A percentile compares a stretch with the other conserved stretches of the same genome.
Evolutionary conservation across 2,888 invertebrate species (phyloP).

Genomic region (Rhagonycha fulva): DNA sequence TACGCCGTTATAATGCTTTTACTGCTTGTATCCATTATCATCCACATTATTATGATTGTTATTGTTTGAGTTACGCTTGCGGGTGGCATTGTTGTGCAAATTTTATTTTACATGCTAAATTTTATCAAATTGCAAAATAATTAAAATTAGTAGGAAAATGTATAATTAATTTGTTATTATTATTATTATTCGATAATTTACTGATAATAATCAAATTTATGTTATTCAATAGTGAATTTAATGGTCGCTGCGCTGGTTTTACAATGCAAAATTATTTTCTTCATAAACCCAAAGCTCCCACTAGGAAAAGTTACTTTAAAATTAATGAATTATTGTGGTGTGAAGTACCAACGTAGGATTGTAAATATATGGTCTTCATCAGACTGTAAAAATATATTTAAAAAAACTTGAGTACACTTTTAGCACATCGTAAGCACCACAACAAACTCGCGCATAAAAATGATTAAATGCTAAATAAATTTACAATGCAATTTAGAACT

Average conservation of each 20-base stretch:
- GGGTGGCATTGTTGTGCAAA: constrained; percentile 25
- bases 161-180: background rate
- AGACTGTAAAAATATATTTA: too few species aligned
- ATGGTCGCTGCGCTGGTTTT: background rate
- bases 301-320: background rate
- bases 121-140: background rate
- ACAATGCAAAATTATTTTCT: background rate
- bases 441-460: background rate
- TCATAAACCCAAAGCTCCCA: background rate
- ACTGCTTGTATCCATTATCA: constrained; percentile 32
- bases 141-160: background rate
- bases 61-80: constrained; percentile 25
- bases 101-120: constrained; percentile 9
- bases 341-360: background rate
- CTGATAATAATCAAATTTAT: background rate
- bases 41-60: constrained; percentile 22
- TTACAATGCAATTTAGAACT: background rate
- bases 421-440: background rate
- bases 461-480: background rate
- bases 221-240: background rate
- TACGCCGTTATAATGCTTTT: constrained; percentile 29
- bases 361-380: background rate
- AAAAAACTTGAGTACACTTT: background rate
- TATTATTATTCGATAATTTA: background rate
- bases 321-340: background rate